Evolutionary conservation across 2,113 vertebrate genomes (phyloP).

Genomic region (Condylura cristata): DNA sequence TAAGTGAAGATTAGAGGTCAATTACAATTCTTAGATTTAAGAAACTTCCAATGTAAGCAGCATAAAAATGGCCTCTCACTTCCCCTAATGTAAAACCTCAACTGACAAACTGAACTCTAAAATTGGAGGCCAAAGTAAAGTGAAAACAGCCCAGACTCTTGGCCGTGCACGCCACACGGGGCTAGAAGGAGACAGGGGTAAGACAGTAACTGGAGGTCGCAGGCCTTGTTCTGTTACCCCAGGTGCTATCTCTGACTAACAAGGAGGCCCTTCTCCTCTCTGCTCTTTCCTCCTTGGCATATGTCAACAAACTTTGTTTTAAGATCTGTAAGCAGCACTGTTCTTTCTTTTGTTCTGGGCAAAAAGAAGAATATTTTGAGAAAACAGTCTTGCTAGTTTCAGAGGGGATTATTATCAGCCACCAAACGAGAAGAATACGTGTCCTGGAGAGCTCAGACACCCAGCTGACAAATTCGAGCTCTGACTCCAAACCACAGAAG

Average conservation of each 20-base stretch:
- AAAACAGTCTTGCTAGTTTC: constrained; percentile 48
- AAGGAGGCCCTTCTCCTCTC: background rate
- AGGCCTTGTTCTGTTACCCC: background rate
- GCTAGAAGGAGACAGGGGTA: background rate
- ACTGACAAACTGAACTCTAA: constrained; percentile 24
- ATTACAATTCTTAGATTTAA: constrained; percentile 38
- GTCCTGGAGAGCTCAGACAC: background rate
- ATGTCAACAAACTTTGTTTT: constrained; percentile 52
- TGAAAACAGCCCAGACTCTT: background rate
- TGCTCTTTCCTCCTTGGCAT: constrained; percentile 44
- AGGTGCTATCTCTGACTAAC: background rate
- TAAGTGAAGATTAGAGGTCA: background rate
- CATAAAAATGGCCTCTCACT: background rate
- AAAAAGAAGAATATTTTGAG: constrained; percentile 51
- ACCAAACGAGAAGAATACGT: constrained; percentile 28
- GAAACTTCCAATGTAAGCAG: background rate
- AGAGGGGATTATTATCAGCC: constrained; percentile 33
- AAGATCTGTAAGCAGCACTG: background rate
- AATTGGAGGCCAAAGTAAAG: background rate
- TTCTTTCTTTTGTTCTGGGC: constrained; percentile 52
- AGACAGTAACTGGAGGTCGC: background rate
- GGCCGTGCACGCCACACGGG: background rate
- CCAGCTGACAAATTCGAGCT: background rate
- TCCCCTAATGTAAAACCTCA: constrained; percentile 20
- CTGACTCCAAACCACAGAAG: constrained; percentile 40